Conservation (phyloP, 2,797 vertebrate species). For the Poliocrania exsul region DNA sequence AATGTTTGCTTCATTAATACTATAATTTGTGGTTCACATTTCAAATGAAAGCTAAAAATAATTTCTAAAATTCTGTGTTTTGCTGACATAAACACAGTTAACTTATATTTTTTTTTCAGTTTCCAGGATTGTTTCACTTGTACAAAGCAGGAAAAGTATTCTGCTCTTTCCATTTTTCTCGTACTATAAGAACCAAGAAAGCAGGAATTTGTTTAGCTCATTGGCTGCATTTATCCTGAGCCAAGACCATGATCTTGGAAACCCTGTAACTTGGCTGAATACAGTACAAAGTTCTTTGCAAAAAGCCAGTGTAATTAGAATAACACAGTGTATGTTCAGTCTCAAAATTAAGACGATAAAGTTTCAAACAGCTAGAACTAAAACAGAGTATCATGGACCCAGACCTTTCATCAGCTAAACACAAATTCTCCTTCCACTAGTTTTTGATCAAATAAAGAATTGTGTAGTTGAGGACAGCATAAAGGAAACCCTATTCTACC, state of each 20-base stretch:
- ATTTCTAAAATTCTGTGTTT: background rate
- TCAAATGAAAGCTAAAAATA: conserved; percentile 20
- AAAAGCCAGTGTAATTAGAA: conserved; percentile 65
- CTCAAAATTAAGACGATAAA: conserved; percentile 58
- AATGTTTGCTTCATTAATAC: background rate
- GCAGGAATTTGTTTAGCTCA: conserved; percentile 65
- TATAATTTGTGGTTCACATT: conserved; percentile 19
- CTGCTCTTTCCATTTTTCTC: conserved; percentile 52
- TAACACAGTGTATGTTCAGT: conserved; percentile 49
- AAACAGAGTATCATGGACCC: conserved; percentile 11
- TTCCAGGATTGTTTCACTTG: conserved; percentile 32
- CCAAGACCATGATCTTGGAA: conserved; percentile 61
- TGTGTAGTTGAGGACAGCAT: background rate
- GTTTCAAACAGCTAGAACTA: conserved; percentile 46
- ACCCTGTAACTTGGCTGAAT: conserved; percentile 61
- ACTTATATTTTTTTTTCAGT: conserved; percentile 42
- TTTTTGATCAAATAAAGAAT: background rate
- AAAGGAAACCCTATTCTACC: background rate
- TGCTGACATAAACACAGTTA: conserved; percentile 16
- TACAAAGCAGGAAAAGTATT: conserved; percentile 36
- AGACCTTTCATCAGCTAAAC: conserved; percentile 6
- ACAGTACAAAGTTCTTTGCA: conserved; percentile 58
- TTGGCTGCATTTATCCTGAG: conserved; percentile 64
- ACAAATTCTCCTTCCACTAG: background rate
- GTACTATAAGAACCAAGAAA: conserved; percentile 58